Evolutionary conservation across 2,113 vertebrate species (phyloP), one percentile per base, ranked within the genome.

Genomic region (Ciconia boyciana): DNA sequence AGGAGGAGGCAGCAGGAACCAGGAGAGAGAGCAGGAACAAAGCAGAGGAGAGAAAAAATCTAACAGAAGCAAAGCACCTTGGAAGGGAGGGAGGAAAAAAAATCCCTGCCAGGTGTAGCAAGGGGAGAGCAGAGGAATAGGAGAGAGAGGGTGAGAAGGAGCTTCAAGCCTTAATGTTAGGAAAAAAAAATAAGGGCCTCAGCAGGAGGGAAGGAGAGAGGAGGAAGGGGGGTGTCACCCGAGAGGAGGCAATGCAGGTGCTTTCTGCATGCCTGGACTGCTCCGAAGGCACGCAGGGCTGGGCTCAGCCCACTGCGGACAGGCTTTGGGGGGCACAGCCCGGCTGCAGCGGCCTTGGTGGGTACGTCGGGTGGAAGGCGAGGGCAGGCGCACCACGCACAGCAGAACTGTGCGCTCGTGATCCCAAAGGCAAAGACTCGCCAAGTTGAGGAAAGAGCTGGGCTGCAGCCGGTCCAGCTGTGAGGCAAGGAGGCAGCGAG

Each of bases 281-380:
- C 69, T 81, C 64, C 26, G 25, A 11, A 74, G 55, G 41, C 55
- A 29, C 60, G 5, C 0, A 1, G 48, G 26, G 26, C 68, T 41
- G 52, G 24, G 12, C n/a, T 46, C 41, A 8, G 13, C 1, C 5
- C 1, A 0, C 64, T 78, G 60, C 60, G 79, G 72, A 39, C 2
- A 3, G 32, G 20, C 10, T 75, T 13, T 21, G 24, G 3, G 55
- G 11, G 48, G 10, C 52, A 74, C 39, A 21, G 68, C 19, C 7
- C 7, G 12, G 32, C 52, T 71, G 51, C 7, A 5, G 10, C 80
- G 64, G 48, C 39, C 36, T 46, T 7, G 0, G 0, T 13, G 43
- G 32, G 17, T n/a, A 7, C 3, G 0, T 0, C 1, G 1, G 34
- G 11, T 6, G 19, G 24, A 8, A 43, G 36, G 36, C 0, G 0